phyloP scores from a whole-genome alignment of 2,888 invertebrate species.

The Kryphioiulus occultus region DNA sequence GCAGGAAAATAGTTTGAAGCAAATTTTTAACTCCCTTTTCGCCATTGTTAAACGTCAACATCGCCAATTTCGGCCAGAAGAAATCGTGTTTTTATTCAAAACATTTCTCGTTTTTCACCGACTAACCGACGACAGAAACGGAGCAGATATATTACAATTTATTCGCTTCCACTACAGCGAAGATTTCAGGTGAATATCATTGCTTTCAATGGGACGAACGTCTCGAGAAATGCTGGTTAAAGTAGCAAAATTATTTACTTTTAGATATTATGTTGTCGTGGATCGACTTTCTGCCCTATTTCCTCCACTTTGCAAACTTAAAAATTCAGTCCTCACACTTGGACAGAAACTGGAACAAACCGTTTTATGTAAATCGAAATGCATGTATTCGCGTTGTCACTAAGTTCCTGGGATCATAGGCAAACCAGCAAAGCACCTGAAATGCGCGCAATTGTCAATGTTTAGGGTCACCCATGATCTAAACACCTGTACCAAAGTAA shows the following conservation, averaged over 20 bases:
- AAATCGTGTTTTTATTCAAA: neutral
- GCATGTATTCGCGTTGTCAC: neutral
- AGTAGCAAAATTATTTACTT: neutral
- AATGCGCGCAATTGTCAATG: too few species aligned
- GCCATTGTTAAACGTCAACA: neutral
- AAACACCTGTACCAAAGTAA: too few species aligned
- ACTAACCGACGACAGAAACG: neutral
- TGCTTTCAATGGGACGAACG: neutral
- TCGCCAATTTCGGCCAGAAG: neutral
- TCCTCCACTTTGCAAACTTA: neutral
- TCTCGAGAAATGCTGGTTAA: neutral
- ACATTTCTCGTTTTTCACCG: neutral
- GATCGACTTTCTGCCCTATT: neutral
- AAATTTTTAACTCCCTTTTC: neutral
- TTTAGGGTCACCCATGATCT: too few species aligned
- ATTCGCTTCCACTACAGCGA: neutral
- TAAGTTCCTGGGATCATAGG: too few species aligned
- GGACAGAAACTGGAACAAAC: neutral
- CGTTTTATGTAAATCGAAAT: neutral
- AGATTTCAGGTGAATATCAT: neutral
- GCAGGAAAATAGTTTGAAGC: neutral
- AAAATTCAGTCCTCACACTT: neutral
- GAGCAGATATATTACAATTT: neutral
- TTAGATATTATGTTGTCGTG: neutral
- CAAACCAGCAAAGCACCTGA: too few species aligned